Conservation (phyloP, 35 echinoderm and acorn worm genomes). For the Holothuria glaberrima region DNA sequence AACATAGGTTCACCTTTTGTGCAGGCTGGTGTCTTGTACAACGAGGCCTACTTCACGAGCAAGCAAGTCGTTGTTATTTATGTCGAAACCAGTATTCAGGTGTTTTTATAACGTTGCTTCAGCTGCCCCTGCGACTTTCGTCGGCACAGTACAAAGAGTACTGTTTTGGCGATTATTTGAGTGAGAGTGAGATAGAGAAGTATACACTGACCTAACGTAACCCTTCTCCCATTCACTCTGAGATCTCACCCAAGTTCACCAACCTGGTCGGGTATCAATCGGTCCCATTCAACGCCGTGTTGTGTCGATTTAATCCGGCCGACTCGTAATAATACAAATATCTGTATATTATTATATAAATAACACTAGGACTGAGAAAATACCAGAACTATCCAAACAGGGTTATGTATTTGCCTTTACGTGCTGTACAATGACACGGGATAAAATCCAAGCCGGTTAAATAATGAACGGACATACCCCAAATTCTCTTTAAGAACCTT, state of each 20-base stretch:
- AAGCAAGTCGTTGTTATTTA: background rate
- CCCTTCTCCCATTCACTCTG: background rate
- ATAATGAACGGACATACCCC: too few relatives aligned
- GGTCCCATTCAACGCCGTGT: background rate
- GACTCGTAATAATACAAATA: background rate
- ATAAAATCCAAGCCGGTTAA: too few relatives aligned
- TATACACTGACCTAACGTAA: slow-evolving; percentile 20
- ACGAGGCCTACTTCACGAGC: background rate
- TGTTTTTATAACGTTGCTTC: slow-evolving; percentile 1
- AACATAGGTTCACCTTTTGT: background rate
- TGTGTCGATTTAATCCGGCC: slow-evolving; percentile 36
- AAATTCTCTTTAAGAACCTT: too few relatives aligned
- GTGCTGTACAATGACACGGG: too few relatives aligned
- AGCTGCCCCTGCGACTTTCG: background rate
- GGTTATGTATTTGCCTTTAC: background rate
- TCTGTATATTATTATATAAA: slow-evolving; percentile 28
- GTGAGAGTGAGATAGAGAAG: background rate
- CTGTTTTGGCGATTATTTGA: slow-evolving; percentile 24
- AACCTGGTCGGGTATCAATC: slow-evolving; percentile 11
- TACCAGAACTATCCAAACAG: slow-evolving; percentile 40
- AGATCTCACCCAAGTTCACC: slow-evolving; percentile 23
- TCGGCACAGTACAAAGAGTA: slow-evolving; percentile 36
- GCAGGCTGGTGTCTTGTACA: background rate
- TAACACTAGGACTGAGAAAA: slow-evolving; percentile 1
- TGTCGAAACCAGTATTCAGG: background rate